Evolutionary conservation across 2,888 invertebrate species (phyloP).

Genomic region (Cantharis lateralis): DNA sequence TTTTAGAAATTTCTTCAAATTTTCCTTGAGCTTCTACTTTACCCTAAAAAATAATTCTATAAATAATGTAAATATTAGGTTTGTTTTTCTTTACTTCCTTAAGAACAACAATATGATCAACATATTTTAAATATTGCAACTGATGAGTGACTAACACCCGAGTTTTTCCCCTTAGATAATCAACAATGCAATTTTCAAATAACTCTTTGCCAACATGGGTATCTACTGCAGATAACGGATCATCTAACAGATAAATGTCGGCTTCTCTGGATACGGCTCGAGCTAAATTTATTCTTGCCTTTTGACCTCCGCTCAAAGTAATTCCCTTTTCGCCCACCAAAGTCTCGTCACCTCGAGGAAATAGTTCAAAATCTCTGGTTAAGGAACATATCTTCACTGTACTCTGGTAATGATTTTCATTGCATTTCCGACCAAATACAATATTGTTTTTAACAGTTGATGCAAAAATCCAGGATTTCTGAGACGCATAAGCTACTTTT

Average conservation of each 20-base stretch:
- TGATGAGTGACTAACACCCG: conserved; percentile 74
- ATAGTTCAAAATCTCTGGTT: conserved; percentile 66
- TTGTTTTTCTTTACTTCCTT: conserved; percentile 55
- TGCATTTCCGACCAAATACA: conserved; percentile 64
- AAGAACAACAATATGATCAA: conserved; percentile 60
- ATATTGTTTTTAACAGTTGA: conserved; percentile 70
- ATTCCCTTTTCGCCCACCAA: conserved; percentile 73
- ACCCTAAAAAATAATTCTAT: conserved; percentile 59
- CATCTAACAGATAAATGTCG: conserved; percentile 77
- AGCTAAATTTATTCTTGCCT: conserved; percentile 77
- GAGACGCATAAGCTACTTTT: conserved; percentile 63
- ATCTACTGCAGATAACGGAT: conserved; percentile 82
- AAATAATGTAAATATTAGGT: too few species aligned
- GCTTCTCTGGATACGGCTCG: conserved; percentile 78
- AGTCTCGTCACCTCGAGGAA: conserved; percentile 60
- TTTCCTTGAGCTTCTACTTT: conserved; percentile 63
- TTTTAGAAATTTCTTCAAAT: conserved; percentile 62
- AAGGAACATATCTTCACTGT: conserved; percentile 66
- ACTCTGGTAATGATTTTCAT: conserved; percentile 55
- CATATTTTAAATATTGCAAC: conserved; percentile 65
- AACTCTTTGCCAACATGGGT: conserved; percentile 76
- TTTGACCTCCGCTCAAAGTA: conserved; percentile 80
- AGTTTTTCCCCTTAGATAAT: conserved; percentile 62
- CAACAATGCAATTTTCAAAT: conserved; percentile 72
- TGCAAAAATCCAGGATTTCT: conserved; percentile 70